phyloP scores from a whole-genome alignment of 2,888 invertebrate genomes.

The Drosophila testacea region DNA sequence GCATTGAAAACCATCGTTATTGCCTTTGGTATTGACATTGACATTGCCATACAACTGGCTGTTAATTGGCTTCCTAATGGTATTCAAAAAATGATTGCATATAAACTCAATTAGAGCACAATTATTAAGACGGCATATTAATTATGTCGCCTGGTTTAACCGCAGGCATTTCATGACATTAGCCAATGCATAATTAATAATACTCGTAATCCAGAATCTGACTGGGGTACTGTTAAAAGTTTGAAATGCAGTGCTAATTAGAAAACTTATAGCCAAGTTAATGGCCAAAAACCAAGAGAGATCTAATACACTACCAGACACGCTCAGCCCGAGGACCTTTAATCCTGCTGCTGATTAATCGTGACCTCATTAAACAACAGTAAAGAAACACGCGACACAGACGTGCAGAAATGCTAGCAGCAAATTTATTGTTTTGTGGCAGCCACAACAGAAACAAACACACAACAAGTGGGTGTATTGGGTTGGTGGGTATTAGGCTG shows the following conservation, averaged over 20 bases:
- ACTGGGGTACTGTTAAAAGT: constrained; percentile 49
- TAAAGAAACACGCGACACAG: constrained; percentile 48
- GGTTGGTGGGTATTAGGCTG: background rate
- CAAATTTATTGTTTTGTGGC: constrained; percentile 60
- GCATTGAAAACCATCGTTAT: constrained; percentile 1
- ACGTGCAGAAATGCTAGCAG: constrained; percentile 67
- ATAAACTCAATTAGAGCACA: constrained; percentile 62
- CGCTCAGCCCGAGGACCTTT: constrained; percentile 13
- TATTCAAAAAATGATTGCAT: constrained; percentile 62
- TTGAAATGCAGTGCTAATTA: constrained; percentile 64
- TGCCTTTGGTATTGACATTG: background rate
- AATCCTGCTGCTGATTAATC: constrained; percentile 61
- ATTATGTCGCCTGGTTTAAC: constrained; percentile 37
- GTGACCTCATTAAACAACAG: constrained; percentile 74
- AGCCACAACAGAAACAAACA: background rate
- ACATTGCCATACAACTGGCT: background rate
- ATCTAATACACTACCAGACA: constrained; percentile 13
- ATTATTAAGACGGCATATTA: constrained; percentile 51
- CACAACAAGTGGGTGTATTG: constrained; percentile 28
- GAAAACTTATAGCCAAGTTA: constrained; percentile 63
- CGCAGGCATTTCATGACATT: constrained; percentile 6
- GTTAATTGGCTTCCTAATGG: constrained; percentile 41
- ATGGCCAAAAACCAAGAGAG: constrained; percentile 21
- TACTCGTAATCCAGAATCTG: constrained; percentile 2
- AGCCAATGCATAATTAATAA: constrained; percentile 61